Percentiles rank a stretch among this genome's conserved stretches.
Evolutionary conservation across 2,797 vertebrate genomes (phyloP).

Genomic region (Peromyscus aztecus): DNA sequence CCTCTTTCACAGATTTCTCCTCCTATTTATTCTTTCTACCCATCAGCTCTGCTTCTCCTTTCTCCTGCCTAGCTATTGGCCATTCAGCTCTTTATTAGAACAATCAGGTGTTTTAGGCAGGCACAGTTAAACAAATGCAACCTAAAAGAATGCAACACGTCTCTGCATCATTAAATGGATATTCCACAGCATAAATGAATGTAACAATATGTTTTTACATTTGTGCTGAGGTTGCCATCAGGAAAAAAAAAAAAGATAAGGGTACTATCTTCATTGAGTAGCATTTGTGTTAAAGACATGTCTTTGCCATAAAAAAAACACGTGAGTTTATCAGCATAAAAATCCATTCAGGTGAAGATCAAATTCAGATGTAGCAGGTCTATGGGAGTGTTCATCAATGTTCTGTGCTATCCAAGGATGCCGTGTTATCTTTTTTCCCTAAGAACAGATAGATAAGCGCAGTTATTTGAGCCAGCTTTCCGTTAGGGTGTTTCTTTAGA

Average conservation of each 20-base stretch:
- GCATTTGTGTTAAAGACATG: not conserved
- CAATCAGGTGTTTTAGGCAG: not conserved
- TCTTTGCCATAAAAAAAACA: not conserved
- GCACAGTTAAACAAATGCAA: too few relatives aligned
- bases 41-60: not conserved
- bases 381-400: not conserved
- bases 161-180: too few relatives aligned
- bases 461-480: not conserved
- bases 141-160: too few relatives aligned
- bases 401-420: slow-evolving; percentile 15
- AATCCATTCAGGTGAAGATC: not conserved
- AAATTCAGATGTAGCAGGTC: not conserved
- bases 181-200: too few relatives aligned
- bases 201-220: not conserved
- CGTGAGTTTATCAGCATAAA: not conserved
- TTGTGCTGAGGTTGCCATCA: not conserved
- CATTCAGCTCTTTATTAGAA: not conserved
- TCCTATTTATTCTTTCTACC: not conserved
- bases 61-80: not conserved
- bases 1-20: not conserved
- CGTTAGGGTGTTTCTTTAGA: not conserved
- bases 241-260: not conserved
- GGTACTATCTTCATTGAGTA: not conserved
- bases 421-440: not conserved
- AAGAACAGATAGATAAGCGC: not conserved